phyloP scores from a whole-genome alignment of 2,888 invertebrate species.

The Stramonita haemastoma region DNA sequence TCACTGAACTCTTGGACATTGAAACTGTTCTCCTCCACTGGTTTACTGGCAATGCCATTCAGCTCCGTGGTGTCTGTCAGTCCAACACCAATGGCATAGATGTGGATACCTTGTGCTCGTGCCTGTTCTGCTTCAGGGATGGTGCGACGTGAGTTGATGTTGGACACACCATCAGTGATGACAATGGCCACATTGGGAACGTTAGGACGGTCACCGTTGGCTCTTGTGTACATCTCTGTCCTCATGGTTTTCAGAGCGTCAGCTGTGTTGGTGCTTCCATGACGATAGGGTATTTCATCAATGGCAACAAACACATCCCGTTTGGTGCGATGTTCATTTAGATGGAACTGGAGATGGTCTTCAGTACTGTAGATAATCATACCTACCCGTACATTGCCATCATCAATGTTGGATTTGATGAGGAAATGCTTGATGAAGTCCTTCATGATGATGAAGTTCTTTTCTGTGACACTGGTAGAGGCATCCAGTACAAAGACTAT shows the following conservation, averaged over 20 bases:
- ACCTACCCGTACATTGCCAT: slow-evolving; percentile 53
- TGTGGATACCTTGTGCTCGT: slow-evolving; percentile 54
- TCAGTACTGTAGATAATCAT: slow-evolving; percentile 61
- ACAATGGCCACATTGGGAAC: slow-evolving; percentile 67
- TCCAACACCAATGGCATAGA: slow-evolving; percentile 62
- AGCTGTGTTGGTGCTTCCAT: slow-evolving; percentile 65
- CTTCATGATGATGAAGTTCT: slow-evolving; percentile 61
- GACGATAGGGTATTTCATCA: slow-evolving; percentile 58
- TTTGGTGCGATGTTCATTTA: slow-evolving; percentile 58
- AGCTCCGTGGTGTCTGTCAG: slow-evolving; percentile 62
- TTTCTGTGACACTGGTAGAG: slow-evolving; percentile 66
- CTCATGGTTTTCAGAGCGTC: slow-evolving; percentile 58
- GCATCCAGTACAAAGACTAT: slow-evolving; percentile 70
- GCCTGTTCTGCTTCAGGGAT: slow-evolving; percentile 64
- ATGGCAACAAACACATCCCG: slow-evolving; percentile 60
- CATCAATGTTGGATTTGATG: slow-evolving; percentile 53
- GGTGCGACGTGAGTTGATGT: slow-evolving; percentile 68
- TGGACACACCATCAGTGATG: slow-evolving; percentile 72
- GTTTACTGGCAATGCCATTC: slow-evolving; percentile 60
- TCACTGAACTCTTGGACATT: slow-evolving; percentile 54
- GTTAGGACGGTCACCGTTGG: slow-evolving; percentile 64
- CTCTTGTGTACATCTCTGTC: slow-evolving; percentile 52
- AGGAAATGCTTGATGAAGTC: slow-evolving; percentile 60
- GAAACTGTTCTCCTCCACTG: slow-evolving; percentile 54
- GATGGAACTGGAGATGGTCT: slow-evolving; percentile 65